These are phyloP conservation scores for Lethocerus indicus DNA, from an alignment of 1,140 invertebrate species.

Conservation along the genomic window DNA sequence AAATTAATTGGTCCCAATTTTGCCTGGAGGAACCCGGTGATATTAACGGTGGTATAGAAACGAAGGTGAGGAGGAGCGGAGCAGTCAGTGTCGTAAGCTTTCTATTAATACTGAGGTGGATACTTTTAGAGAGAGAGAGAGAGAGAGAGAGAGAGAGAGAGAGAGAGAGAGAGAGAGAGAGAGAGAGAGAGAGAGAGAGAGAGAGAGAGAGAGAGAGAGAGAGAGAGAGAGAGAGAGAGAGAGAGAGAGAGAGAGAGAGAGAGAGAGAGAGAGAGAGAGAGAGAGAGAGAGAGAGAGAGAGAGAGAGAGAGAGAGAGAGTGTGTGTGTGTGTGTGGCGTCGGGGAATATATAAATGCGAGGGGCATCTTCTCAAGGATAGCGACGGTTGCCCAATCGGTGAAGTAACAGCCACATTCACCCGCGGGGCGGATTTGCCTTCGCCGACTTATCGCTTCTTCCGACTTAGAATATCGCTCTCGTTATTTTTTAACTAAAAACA, in stretches of 20 bases:
- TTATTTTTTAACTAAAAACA: too few species aligned
- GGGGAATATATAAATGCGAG: not conserved
- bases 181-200: constrained; percentile 1
- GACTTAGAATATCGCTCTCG: too few species aligned
- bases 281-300: not conserved
- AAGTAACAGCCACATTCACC: too few species aligned
- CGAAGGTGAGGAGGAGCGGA: not conserved
- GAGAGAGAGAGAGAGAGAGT: too few species aligned
- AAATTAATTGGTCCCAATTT: not conserved
- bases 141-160: not conserved
- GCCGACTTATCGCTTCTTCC: too few species aligned
- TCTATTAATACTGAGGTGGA: not conserved
- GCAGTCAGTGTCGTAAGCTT: not conserved
- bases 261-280: constrained; percentile 1
- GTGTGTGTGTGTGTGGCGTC: not conserved
- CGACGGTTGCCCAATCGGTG: too few species aligned
- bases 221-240: constrained; percentile 1
- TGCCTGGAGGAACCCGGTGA: not conserved
- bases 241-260: constrained; percentile 1
- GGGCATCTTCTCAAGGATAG: too few species aligned
- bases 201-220: constrained; percentile 1
- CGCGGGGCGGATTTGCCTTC: too few species aligned
- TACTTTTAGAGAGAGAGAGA: not conserved
- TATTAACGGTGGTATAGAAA: not conserved
- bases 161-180: not conserved